A percentile compares a stretch with the other conserved stretches of the same genome.
Conservation (phyloP, 2,797 vertebrate genomes). For the Pyrocephalus nanus region DNA sequence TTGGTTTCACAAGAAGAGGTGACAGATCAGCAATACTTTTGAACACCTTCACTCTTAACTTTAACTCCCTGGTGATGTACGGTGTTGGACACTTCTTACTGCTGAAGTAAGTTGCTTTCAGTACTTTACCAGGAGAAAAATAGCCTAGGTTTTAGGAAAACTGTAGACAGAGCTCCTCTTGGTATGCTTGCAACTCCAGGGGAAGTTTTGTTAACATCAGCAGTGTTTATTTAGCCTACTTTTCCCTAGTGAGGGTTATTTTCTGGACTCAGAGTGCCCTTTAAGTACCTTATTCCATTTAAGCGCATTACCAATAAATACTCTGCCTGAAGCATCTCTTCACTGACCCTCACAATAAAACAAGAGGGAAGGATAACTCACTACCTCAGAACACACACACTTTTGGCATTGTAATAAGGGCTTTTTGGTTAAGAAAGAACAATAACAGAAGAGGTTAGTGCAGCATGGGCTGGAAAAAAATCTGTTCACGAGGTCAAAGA, state of each 20-base stretch:
- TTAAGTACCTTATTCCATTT: background rate
- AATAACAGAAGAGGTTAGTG: background rate
- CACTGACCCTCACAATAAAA: background rate
- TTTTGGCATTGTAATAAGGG: background rate
- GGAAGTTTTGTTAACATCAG: background rate
- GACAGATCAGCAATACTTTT: background rate
- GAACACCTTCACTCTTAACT: background rate
- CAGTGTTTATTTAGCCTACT: background rate
- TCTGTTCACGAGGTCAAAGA: constrained; percentile 9
- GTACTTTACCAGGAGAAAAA: background rate
- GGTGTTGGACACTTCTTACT: background rate
- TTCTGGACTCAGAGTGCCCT: background rate
- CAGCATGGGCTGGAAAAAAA: background rate
- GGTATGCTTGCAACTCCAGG: background rate
- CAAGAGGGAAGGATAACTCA: background rate
- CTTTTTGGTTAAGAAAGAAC: background rate
- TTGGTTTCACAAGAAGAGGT: background rate
- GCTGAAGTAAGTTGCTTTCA: background rate
- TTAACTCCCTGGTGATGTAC: background rate
- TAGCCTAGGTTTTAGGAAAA: background rate
- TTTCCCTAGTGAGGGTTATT: background rate
- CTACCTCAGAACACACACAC: background rate
- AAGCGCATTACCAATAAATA: background rate
- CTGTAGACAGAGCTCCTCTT: background rate
- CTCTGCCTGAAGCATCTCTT: background rate